A percentile compares a stretch with the other conserved stretches of the same genome.
phyloP scores from a whole-genome alignment of 2,888 invertebrate genomes.

The Tetranychus truncatus region DNA sequence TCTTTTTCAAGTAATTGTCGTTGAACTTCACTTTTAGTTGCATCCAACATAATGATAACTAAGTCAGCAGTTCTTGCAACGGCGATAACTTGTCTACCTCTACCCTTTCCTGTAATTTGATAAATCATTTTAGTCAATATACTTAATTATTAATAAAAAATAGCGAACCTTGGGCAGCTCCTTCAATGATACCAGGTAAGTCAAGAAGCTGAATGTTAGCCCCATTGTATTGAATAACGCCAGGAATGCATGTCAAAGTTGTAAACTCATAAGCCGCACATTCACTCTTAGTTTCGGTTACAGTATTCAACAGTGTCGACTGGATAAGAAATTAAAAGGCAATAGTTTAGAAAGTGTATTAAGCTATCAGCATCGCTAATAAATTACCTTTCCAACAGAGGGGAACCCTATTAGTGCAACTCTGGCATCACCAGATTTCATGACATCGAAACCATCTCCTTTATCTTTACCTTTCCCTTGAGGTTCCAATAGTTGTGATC shows the following conservation, averaged over 20 bases:
- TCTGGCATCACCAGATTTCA: conserved; percentile 96
- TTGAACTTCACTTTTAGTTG: conserved; percentile 93
- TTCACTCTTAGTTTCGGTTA: conserved; percentile 90
- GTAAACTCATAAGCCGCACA: conserved; percentile 97
- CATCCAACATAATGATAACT: conserved; percentile 97
- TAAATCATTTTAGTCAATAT: neutral
- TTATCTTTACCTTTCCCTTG: conserved; percentile 51
- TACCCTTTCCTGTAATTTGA: conserved; percentile 49
- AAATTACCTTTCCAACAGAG: conserved; percentile 62
- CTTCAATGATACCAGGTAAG: conserved; percentile 98
- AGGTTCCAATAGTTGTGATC: conserved; percentile 83
- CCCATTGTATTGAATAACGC: conserved; percentile 90
- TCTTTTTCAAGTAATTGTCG: conserved; percentile 74
- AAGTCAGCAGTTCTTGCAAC: conserved; percentile 94
- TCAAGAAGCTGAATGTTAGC: conserved; percentile 95
- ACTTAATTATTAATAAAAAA: neutral
- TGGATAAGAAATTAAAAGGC: conserved; percentile 33
- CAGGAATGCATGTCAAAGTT: conserved; percentile 94
- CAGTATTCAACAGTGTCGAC: conserved; percentile 82
- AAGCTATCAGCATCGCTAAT: neutral
- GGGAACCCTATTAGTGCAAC: conserved; percentile 96
- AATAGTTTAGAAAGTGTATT: conserved; percentile 3
- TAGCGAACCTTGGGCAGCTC: conserved; percentile 58
- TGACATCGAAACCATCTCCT: conserved; percentile 80
- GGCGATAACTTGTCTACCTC: conserved; percentile 78